Evolutionary conservation across 2,113 vertebrate genomes (phyloP).

Genomic region (Ictalurus punctatus): DNA sequence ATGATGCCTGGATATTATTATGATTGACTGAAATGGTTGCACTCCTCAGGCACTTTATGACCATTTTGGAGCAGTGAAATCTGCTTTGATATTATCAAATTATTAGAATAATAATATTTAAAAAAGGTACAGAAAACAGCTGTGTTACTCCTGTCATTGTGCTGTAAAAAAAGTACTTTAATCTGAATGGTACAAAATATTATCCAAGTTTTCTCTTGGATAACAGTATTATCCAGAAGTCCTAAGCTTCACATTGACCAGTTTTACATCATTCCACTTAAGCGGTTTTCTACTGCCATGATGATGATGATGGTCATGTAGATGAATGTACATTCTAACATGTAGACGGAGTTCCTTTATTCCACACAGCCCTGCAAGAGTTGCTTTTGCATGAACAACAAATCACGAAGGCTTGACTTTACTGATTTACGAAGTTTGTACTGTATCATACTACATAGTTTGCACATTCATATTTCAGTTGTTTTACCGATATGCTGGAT

Average conservation of each 20-base stretch:
- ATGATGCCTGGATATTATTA: not conserved
- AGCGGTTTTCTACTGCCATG: not conserved
- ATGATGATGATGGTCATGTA: not conserved
- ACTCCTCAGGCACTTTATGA: not conserved
- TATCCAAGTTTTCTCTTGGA: not conserved
- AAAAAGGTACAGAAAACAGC: constrained; percentile 5
- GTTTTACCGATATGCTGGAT: constrained; percentile 26
- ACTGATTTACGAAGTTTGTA: not conserved
- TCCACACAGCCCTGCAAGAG: not conserved
- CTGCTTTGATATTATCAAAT: not conserved
- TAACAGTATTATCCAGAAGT: not conserved
- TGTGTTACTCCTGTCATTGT: constrained; percentile 8
- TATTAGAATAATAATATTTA: too few species aligned
- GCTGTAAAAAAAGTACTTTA: constrained; percentile 10
- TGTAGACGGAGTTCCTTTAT: not conserved
- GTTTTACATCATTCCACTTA: constrained; percentile 25
- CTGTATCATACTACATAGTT: constrained; percentile 19
- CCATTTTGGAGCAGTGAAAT: not conserved
- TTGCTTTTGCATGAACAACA: not conserved
- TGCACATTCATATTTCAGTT: not conserved
- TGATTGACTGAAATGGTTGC: not conserved
- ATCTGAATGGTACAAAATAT: not conserved
- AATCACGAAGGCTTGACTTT: not conserved
- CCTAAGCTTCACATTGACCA: not conserved
- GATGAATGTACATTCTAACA: too few species aligned